These are phyloP conservation scores for Aspiorhynchus laticeps DNA, from an alignment of 2,113 vertebrate species.

Conservation along the genomic window DNA sequence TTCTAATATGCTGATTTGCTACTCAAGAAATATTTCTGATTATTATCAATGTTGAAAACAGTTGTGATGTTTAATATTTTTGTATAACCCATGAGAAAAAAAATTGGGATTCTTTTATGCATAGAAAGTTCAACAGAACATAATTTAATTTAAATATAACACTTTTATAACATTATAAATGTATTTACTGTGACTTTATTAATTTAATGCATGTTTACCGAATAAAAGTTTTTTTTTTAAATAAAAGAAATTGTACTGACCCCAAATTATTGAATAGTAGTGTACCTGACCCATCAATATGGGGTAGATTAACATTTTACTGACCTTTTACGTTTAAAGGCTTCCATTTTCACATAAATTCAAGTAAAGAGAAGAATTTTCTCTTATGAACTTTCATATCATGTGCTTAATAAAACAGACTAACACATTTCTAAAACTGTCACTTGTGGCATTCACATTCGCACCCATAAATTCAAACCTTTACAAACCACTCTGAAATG, in stretches of 20 bases:
- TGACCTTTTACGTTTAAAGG: no score
- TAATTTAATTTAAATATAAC: no score
- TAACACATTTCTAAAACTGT: background rate
- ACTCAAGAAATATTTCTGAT: no score
- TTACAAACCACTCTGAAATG: background rate
- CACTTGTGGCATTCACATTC: background rate
- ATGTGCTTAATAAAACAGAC: background rate
- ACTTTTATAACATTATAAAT: background rate
- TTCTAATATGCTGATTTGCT: background rate
- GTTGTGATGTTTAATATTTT: no score
- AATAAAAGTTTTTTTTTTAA: background rate
- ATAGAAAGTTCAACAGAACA: no score
- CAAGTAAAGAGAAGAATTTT: no score
- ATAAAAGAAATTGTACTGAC: background rate
- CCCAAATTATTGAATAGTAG: background rate
- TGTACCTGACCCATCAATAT: background rate
- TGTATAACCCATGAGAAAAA: no score
- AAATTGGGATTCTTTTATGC: no score
- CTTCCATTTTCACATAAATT: no score
- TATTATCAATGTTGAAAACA: background rate
- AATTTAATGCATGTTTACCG: background rate
- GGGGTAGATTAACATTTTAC: no score
- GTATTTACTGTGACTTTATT: background rate
- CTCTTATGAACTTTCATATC: background rate
- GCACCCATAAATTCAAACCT: background rate